Evolutionary conservation across 2,888 invertebrate species (phyloP).

Genomic region (Caradrina clavipalpis): DNA sequence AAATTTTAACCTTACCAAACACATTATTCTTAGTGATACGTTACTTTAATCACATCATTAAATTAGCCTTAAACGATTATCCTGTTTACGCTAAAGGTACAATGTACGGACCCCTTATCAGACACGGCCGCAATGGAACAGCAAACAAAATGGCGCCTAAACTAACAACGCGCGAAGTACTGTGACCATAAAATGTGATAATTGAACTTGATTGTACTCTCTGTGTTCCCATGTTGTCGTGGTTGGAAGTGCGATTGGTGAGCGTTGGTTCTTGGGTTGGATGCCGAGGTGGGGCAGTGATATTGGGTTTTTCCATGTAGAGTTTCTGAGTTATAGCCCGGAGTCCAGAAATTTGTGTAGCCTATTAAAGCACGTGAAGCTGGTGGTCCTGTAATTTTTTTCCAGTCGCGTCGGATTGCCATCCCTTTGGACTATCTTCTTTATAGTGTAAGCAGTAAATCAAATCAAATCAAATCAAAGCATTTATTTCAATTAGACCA

Average conservation of each 20-base stretch:
- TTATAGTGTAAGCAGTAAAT: too few relatives aligned
- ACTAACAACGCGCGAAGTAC: constrained; percentile 31
- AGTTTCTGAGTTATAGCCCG: not conserved
- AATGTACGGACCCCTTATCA: constrained; percentile 35
- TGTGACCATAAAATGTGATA: constrained; percentile 3
- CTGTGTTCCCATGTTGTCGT: not conserved
- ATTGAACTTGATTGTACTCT: not conserved
- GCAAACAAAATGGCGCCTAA: constrained; percentile 54
- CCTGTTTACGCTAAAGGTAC: constrained; percentile 41
- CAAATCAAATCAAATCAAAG: too few relatives aligned
- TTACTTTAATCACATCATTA: constrained; percentile 33
- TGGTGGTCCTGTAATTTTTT: too few relatives aligned
- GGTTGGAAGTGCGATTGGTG: not conserved
- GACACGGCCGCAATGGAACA: constrained; percentile 4
- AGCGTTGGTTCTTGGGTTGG: not conserved
- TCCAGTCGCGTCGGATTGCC: too few relatives aligned
- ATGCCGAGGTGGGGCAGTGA: not conserved
- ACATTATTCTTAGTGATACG: not conserved
- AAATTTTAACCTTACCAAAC: not conserved
- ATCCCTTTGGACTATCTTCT: too few relatives aligned
- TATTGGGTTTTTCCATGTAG: not conserved
- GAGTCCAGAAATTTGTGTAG: too few relatives aligned
- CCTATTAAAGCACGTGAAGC: too few relatives aligned
- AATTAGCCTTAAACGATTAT: constrained; percentile 39
- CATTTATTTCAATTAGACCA: too few relatives aligned